Evolutionary conservation across 2,113 vertebrate species (phyloP), one percentile per base, ranked within the genome.

Genomic region (Cryptomyrus ogoouensis): DNA sequence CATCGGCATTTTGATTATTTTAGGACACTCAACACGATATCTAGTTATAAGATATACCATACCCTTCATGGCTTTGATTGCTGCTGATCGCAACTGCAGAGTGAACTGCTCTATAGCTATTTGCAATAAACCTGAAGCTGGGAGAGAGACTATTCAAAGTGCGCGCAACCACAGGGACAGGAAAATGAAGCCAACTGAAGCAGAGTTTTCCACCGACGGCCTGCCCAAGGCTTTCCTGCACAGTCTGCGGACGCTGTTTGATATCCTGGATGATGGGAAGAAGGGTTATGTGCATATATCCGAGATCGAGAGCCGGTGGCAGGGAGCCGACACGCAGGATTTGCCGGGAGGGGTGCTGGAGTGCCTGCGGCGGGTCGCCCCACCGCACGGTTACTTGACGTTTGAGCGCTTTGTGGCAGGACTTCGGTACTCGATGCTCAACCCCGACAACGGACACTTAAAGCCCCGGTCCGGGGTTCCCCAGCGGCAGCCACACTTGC

Each of bases 231-330:
- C 95, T 0, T 99, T 99, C 90, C 93, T 99, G 77, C 97, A 97
- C 93, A 99, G 98, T 89, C 92, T 99, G 90, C 96, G 97, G 90
- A 97, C 98, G 0, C 96, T 99, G 0, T 99, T 98, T 93, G 98
- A 99, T 91, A 99, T 99, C 90, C 93, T 99, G 92, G 98, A 99
- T 92, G 98, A 99, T 74, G 94, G 93, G 3, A 95, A 95, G 19
- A 94, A 97, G 3, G 98, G 98, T 0, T 98, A 94, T 56, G 97
- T 99, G 39, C 98, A 98, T 93, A 95, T 99, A 1, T 96, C 96
- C 39, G 98, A 99, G 96, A 99, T 99, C 87, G 97, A 99, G 95
- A 97, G 96, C 87, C 98, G 98, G 87, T 99, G 98, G 98, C 95
- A 95, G 85, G 98, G 97, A 1, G 94, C 97, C 0, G 97, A 97